Evolutionary conservation across 2,888 invertebrate genomes (phyloP).

Genomic region (Brachypalpus laphriformis): DNA sequence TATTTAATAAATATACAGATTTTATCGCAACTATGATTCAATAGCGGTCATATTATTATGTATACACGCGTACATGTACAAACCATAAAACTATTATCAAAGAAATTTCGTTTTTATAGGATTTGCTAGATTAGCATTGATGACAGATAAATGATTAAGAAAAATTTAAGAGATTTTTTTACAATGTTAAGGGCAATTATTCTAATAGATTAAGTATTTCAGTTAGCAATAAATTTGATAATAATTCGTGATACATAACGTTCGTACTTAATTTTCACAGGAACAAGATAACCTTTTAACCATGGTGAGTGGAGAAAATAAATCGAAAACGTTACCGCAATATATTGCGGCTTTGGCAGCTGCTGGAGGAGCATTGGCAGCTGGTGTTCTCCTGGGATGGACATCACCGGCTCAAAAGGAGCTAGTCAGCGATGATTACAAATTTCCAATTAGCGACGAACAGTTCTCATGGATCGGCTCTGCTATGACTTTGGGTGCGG

Average conservation of each 20-base stretch:
- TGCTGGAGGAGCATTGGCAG: constrained; percentile 90
- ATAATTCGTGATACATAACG: too few species aligned
- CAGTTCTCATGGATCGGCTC: constrained; percentile 90
- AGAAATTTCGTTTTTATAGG: background rate
- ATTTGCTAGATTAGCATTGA: background rate
- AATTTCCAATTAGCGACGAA: constrained; percentile 83
- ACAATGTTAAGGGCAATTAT: constrained; percentile 7
- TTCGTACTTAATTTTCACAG: constrained; percentile 75
- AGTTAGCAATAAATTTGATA: constrained; percentile 23
- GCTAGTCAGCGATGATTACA: constrained; percentile 75
- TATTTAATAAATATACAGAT: too few species aligned
- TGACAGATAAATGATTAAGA: background rate
- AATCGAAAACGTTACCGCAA: constrained; percentile 79
- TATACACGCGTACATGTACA: too few species aligned
- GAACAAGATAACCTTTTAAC: constrained; percentile 80
- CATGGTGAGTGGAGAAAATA: constrained; percentile 79
- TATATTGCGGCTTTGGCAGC: constrained; percentile 84
- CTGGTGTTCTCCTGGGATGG: constrained; percentile 91
- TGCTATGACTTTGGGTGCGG: constrained; percentile 89
- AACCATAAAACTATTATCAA: background rate
- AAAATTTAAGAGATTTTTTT: constrained; percentile 40
- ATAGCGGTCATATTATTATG: too few species aligned
- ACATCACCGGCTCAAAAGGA: constrained; percentile 86
- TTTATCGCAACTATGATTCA: too few species aligned
- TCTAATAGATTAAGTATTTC: constrained; percentile 36